Evolutionary conservation across 1,140 invertebrate species (phyloP), one percentile per base, ranked within the genome.

Genomic region (Himalopsyche phryganea): DNA sequence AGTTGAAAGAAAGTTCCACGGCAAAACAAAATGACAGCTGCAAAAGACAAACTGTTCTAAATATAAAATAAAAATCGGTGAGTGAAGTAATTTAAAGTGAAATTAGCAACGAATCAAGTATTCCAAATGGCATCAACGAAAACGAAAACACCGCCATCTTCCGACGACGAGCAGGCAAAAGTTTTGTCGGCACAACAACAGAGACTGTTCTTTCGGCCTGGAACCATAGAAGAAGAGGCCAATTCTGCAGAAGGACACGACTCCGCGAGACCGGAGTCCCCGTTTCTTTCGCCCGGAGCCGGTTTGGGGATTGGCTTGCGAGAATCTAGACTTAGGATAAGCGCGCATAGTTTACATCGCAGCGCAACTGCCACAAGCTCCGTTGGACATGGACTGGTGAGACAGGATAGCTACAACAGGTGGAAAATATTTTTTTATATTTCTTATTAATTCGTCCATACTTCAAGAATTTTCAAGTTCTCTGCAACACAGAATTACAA

Each of bases 291-390:
- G 5, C 7, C 28, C 32, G n/a, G 35, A 72, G 15, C 66, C 55
- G 9, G 64, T 58, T 60, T 67, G 7, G 69, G 66, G 0, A 70
- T 74, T 20, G 67, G 69, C 1, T 69, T 72, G 23, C 52, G 75
- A 6, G 71, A 69, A 40, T 68, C 74, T 4, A 67, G 58, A 11
- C 9, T 70, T 2, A 66, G 70, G 41, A 69, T 76, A 20, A 69
- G 71, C 14, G 69, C 71, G 1, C 69, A 65, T 50, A 76, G 75
- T 57, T 70, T 78, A 5, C 76, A 78, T 44, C 69, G 76, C 49
- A 71, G 76, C 65, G 73, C 75, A 0, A 78, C 76, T 1, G 77
- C 74, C 38, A 73, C 71, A 60, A 78, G 76, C 51, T 78, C 76
- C 0, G 75, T 78, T 42, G 75, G 72, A 19, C 73, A 77, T 19